Percentiles rank a stretch among this genome's conserved stretches.
Conservation (phyloP, 23 tunicate genomes). For the Halocynthia roretzi region DNA sequence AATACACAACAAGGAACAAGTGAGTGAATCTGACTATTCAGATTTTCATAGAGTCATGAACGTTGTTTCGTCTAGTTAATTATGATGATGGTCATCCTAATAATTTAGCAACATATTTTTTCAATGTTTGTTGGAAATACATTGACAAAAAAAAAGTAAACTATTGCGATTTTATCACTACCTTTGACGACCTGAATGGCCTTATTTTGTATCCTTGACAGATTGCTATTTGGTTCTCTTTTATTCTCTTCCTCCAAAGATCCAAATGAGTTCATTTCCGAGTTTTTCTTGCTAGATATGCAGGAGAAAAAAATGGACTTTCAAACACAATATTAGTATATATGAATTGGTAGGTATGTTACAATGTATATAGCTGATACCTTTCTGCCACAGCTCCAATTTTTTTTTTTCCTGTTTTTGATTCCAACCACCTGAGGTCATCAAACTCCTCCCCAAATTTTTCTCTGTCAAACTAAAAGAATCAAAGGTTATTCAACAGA, state of each 20-base stretch:
- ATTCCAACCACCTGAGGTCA: conserved; percentile 78
- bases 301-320: background rate
- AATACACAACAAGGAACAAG: too few relatives aligned
- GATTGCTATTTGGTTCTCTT: background rate
- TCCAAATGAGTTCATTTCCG: background rate
- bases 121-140: too few relatives aligned
- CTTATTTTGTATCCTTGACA: conserved; percentile 5
- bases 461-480: conserved; percentile 62
- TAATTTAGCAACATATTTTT: too few relatives aligned
- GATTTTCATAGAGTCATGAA: too few relatives aligned
- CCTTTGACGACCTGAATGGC: conserved; percentile 80
- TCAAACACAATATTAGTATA: background rate
- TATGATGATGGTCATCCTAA: too few relatives aligned
- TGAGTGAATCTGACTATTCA: too few relatives aligned
- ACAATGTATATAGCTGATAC: background rate
- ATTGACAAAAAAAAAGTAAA: too few relatives aligned
- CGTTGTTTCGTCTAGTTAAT: too few relatives aligned
- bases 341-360: background rate
- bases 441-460: conserved; percentile 73
- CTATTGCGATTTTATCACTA: background rate
- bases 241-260: conserved; percentile 18
- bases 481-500: background rate
- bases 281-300: too few relatives aligned
- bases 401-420: conserved; percentile 42
- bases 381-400: background rate